Conservation (phyloP, 2,797 vertebrate species). For the Arrhamphus sclerolepis region DNA sequence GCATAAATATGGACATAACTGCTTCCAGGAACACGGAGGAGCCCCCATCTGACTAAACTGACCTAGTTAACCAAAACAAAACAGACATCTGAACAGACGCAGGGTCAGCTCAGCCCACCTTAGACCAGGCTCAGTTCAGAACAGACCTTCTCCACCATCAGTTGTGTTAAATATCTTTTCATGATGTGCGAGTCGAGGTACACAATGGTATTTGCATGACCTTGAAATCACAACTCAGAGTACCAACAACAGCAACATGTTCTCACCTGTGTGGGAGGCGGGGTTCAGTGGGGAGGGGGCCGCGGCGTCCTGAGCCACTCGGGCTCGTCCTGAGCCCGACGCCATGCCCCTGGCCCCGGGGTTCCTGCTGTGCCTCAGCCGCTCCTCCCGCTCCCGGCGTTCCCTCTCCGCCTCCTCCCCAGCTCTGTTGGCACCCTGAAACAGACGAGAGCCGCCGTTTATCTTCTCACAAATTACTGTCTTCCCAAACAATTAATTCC, state of each 20-base stretch:
- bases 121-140: too few species aligned
- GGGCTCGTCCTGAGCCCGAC: constrained; percentile 89
- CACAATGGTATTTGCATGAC: background rate
- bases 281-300: constrained; percentile 93
- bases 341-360: constrained; percentile 88
- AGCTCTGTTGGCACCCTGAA: constrained; percentile 91
- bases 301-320: constrained; percentile 87
- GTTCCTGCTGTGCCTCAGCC: constrained; percentile 90
- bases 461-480: too few species aligned
- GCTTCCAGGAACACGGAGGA: too few species aligned
- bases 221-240: background rate
- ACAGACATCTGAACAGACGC: too few species aligned
- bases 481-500: too few species aligned
- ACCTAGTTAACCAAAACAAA: too few species aligned
- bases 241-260: background rate
- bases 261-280: constrained; percentile 82
- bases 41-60: too few species aligned
- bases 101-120: too few species aligned
- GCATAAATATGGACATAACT: too few species aligned
- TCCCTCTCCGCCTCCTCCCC: constrained; percentile 90
- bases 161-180: too few species aligned
- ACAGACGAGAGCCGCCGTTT: background rate
- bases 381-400: constrained; percentile 89
- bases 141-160: too few species aligned
- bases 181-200: too few species aligned